Evolutionary conservation across 1,140 invertebrate species (phyloP), one percentile per base, ranked within the genome.

Genomic region (Varroa destructor): DNA sequence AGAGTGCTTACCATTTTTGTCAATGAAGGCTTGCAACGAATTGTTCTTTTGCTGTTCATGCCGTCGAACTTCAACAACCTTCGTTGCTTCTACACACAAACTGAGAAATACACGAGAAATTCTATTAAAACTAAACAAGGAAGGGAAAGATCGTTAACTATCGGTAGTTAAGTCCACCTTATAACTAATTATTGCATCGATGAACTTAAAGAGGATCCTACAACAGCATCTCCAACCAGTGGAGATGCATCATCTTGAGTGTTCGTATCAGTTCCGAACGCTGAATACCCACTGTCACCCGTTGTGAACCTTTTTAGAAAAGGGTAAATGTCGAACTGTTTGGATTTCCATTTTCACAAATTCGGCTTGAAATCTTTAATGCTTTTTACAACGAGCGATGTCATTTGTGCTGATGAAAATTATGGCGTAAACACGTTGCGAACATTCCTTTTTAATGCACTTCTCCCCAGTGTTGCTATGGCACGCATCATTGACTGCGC

Each of bases 31-130:
- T 46, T 67, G 61, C 61, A 67, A 3, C 1, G 40, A 8, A 67
- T 67, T 37, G 12, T 67, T 67, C 37, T 37, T 40, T 3, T 40
- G 12, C 10, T 40, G 12, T 43, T 12, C 40, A 8, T 67, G 40
- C 2, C 46, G 61, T 67, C 61, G 61, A 40, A 37, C 61, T 67
- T 67, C 40, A 37, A 67, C 46, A 2, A 67, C 37, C 46, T 67
- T 67, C 36, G 14, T 67, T 46, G 46, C 2, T 67, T 67, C 61
- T 14, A 40, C 2, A 14, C 46, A 40, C 37, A 67, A 43, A 3
- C 8, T 37, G 36, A 5, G 1, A 2, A 14, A 1, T 40, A 46
- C 61, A 40, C 40, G 61, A 14, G 61, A 46, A 12, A 67, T 25
- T 43, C 14, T 67, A 46, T 40, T n/a, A 12, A 12, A 40, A 14